phyloP scores from a whole-genome alignment of 2,113 vertebrate species.

The Protomyctophum bolini region DNA sequence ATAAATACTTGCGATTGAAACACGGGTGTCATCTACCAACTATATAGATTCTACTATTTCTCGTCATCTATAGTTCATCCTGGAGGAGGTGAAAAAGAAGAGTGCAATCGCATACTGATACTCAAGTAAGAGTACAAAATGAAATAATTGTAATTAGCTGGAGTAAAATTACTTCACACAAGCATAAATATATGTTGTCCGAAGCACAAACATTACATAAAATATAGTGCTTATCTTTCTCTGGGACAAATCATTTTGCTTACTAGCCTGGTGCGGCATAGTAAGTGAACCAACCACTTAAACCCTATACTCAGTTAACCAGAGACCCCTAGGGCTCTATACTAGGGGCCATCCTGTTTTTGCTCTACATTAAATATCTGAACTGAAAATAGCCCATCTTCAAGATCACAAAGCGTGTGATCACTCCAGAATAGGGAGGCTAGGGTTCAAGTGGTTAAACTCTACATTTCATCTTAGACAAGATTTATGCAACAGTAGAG shows the following conservation, averaged over 20 bases:
- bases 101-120: not conserved
- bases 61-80: not conserved
- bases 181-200: not conserved
- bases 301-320: too few relatives aligned
- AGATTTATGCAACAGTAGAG: slow-evolving; percentile 39
- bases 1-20: too few relatives aligned
- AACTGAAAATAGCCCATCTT: too few relatives aligned
- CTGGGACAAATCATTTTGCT: slow-evolving; percentile 11
- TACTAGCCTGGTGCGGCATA: slow-evolving; percentile 12
- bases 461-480: slow-evolving; percentile 3
- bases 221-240: not conserved
- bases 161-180: slow-evolving; percentile 5
- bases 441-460: not conserved
- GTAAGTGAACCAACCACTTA: slow-evolving; percentile 8
- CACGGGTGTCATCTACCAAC: too few relatives aligned
- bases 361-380: too few relatives aligned
- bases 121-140: not conserved
- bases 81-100: too few relatives aligned
- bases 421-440: too few relatives aligned
- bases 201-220: not conserved
- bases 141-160: not conserved
- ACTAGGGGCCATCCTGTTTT: too few relatives aligned
- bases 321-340: too few relatives aligned
- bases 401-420: too few relatives aligned
- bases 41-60: not conserved